Conservation (phyloP, 2,797 vertebrate species). For the Acanthurus tractus region DNA sequence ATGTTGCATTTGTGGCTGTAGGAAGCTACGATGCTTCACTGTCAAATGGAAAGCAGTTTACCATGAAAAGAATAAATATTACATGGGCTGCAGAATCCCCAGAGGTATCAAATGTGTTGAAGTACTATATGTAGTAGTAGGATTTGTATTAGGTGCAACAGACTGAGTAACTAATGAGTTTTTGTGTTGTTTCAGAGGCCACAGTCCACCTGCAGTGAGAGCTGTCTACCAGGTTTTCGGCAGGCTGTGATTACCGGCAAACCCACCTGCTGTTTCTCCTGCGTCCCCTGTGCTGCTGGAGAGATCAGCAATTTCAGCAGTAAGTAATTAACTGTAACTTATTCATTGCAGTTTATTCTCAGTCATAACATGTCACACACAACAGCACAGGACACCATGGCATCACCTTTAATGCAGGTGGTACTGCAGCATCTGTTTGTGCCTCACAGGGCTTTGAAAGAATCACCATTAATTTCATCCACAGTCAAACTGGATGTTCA, state of each 20-base stretch:
- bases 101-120: constrained; percentile 43
- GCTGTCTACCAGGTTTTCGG: constrained; percentile 80
- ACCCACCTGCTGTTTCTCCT: constrained; percentile 85
- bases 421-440: too few species aligned
- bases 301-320: constrained; percentile 82
- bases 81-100: constrained; percentile 72
- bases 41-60: constrained; percentile 76
- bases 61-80: constrained; percentile 75
- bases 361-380: too few species aligned
- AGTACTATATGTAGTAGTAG: too few species aligned
- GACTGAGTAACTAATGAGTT: constrained; percentile 16
- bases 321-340: constrained; percentile 41
- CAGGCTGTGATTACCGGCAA: constrained; percentile 82
- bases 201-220: constrained; percentile 82
- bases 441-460: too few species aligned
- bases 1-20: constrained; percentile 74
- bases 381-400: too few species aligned
- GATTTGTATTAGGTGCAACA: neutral
- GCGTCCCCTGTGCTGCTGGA: constrained; percentile 80
- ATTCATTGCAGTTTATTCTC: neutral
- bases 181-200: constrained; percentile 76
- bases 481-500: too few species aligned
- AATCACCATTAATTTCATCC: too few species aligned
- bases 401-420: too few species aligned
- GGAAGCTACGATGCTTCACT: constrained; percentile 83